Conservation (phyloP, 2,113 vertebrate genomes). For the Limnothrissa miodon region DNA sequence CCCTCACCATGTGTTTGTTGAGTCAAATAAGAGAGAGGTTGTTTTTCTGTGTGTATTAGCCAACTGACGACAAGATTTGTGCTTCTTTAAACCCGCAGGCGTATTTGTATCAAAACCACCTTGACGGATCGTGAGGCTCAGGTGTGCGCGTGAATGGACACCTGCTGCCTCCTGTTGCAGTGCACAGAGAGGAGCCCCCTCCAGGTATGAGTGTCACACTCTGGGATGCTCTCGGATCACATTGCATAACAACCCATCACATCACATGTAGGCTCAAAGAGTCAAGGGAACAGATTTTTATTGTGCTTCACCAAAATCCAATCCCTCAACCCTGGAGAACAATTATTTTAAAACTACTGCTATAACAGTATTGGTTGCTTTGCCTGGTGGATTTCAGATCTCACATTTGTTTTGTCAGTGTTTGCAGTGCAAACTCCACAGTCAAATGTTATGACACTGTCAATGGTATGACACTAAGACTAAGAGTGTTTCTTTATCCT, state of each 20-base stretch:
- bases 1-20: neutral
- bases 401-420: neutral
- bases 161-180: too few species aligned
- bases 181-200: too few species aligned
- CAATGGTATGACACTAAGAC: neutral
- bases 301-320: neutral
- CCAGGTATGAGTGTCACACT: neutral
- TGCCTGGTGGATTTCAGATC: neutral
- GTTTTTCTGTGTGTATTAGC: neutral
- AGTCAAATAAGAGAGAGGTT: neutral
- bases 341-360: neutral
- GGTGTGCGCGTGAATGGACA: too few species aligned
- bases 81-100: neutral
- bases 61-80: neutral
- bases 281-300: neutral
- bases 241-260: too few species aligned
- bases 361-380: neutral
- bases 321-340: too few species aligned
- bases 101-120: too few species aligned
- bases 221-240: neutral
- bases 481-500: neutral
- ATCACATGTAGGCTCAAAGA: neutral
- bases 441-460: neutral
- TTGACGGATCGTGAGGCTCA: too few species aligned
- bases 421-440: neutral